Conservation (phyloP, 2,113 vertebrate species). For the Pogonocichla stellata region DNA sequence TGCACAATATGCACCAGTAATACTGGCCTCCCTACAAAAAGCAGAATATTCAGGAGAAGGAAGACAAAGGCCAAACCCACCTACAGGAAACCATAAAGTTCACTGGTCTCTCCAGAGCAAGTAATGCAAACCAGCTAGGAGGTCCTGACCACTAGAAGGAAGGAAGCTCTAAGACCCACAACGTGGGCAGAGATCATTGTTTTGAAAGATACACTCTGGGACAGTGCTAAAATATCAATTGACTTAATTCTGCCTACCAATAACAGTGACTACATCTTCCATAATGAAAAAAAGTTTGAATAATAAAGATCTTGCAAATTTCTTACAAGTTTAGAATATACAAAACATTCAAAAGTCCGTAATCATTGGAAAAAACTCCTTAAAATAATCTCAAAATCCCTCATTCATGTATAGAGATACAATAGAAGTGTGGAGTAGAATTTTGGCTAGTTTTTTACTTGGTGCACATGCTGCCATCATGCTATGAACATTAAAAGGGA, state of each 20-base stretch:
- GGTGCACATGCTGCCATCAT: background rate
- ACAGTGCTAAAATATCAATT: background rate
- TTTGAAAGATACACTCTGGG: background rate
- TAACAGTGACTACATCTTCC: background rate
- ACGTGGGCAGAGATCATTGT: background rate
- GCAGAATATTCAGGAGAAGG: background rate
- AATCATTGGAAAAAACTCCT: fast-evolving
- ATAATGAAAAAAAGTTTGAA: background rate
- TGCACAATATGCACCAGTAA: background rate
- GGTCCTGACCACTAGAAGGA: background rate
- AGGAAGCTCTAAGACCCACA: background rate
- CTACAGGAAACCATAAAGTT: background rate
- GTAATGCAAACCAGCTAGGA: background rate
- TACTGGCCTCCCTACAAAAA: background rate
- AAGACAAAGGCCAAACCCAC: background rate
- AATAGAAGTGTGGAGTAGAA: background rate
- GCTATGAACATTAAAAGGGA: background rate
- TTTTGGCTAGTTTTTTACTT: background rate
- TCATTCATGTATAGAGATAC: background rate
- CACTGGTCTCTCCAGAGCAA: background rate
- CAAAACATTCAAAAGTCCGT: background rate
- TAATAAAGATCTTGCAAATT: background rate
- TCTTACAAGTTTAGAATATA: background rate
- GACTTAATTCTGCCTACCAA: background rate
- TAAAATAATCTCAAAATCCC: background rate